Percentiles rank a stretch among this genome's conserved stretches.
Conservation (phyloP, 2,113 vertebrate species). For the Gopherus flavomarginatus region DNA sequence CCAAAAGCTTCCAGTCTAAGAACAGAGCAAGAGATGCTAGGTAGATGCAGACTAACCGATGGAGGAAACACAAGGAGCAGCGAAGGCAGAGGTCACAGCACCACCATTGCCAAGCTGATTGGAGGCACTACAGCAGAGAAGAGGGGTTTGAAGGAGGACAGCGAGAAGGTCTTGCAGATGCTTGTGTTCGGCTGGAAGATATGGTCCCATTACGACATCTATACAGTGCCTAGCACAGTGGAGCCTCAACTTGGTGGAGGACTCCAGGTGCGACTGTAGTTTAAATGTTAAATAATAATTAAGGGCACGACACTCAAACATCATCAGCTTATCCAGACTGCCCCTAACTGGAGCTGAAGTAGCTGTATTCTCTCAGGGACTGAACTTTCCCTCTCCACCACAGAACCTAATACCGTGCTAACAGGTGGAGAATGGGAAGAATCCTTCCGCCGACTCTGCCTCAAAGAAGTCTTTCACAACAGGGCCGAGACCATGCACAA, state of each 20-base stretch:
- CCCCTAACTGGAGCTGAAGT: background rate
- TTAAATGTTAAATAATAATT: background rate
- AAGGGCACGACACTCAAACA: background rate
- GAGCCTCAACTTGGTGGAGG: background rate
- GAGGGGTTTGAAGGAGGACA: background rate
- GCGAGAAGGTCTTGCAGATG: background rate
- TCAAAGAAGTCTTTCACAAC: background rate
- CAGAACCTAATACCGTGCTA: background rate
- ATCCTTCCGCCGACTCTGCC: background rate
- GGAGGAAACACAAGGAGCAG: background rate
- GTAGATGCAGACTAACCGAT: background rate
- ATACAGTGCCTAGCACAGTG: background rate
- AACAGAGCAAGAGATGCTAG: background rate
- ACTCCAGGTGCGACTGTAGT: background rate
- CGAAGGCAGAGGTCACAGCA: background rate
- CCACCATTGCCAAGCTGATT: background rate
- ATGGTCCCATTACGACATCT: background rate
- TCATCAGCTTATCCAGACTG: background rate
- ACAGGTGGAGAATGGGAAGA: background rate
- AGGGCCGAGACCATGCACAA: background rate
- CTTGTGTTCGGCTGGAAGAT: background rate
- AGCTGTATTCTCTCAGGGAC: background rate
- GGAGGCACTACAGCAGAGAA: background rate
- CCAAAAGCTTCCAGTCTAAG: background rate
- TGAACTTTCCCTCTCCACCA: background rate